phyloP scores from a whole-genome alignment of 2,888 invertebrate genomes.

The Orchesellides sinensis region DNA sequence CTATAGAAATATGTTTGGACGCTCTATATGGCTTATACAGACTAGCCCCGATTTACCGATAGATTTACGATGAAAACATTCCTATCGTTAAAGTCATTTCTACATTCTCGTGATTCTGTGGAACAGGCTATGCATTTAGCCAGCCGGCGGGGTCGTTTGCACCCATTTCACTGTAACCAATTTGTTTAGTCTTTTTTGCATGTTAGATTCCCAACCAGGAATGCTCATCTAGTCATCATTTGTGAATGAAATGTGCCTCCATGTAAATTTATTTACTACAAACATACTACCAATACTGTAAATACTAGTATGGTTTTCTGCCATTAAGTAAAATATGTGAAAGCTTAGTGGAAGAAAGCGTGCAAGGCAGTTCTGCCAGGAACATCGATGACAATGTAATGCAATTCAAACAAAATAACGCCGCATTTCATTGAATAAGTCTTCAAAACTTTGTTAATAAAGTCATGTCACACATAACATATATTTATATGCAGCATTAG shows the following conservation, averaged over 20 bases:
- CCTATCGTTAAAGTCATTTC: not conserved
- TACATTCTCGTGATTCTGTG: not conserved
- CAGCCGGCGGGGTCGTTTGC: too few relatives aligned
- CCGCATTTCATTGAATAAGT: slow-evolving; percentile 26
- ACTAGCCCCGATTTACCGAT: not conserved
- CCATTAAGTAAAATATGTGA: not conserved
- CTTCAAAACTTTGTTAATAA: slow-evolving; percentile 51
- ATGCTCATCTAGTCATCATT: not conserved
- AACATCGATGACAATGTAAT: slow-evolving; percentile 31
- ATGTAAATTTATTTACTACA: not conserved
- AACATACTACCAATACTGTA: not conserved
- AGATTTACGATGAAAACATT: not conserved
- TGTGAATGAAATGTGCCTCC: not conserved
- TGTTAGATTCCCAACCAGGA: too few relatives aligned
- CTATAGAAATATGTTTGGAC: not conserved
- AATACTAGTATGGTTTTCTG: not conserved
- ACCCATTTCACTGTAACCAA: too few relatives aligned
- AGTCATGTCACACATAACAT: slow-evolving; percentile 23
- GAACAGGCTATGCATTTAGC: not conserved
- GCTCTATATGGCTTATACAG: too few relatives aligned
- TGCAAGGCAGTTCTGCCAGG: too few relatives aligned
- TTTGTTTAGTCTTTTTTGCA: too few relatives aligned
- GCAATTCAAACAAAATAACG: slow-evolving; percentile 19
- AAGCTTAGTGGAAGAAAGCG: not conserved
- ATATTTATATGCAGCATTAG: too few relatives aligned